Percentiles rank a stretch among this genome's conserved stretches.
Evolutionary conservation across 2,113 vertebrate species (phyloP).

Genomic region (Neofelis nebulosa): DNA sequence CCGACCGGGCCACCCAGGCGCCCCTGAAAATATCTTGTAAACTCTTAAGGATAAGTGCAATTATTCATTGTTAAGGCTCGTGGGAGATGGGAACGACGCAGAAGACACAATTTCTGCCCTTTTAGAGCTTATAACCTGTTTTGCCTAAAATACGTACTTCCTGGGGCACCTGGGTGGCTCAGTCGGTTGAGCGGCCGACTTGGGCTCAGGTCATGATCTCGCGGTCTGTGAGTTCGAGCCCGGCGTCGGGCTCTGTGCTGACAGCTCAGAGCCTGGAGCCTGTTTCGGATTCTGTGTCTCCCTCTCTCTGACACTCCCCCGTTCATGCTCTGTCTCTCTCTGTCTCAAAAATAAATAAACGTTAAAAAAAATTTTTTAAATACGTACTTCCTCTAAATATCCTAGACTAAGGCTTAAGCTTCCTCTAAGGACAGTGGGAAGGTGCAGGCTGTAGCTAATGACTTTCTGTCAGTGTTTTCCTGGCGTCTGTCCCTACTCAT

Average conservation of each 20-base stretch:
- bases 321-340: too few species aligned
- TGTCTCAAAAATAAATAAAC: too few species aligned
- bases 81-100: not conserved
- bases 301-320: too few species aligned
- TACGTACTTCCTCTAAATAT: not conserved
- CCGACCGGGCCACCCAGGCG: too few species aligned
- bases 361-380: too few species aligned
- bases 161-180: too few species aligned
- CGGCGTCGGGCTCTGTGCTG: accelerated
- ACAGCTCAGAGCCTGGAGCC: too few species aligned
- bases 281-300: too few species aligned
- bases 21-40: not conserved
- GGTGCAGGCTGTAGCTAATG: too few species aligned
- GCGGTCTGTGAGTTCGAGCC: too few species aligned
- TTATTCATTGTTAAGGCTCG: not conserved
- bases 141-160: not conserved
- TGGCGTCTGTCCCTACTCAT: not conserved
- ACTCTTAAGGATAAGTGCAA: not conserved
- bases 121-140: not conserved
- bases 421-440: not conserved
- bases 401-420: not conserved
- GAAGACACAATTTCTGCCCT: not conserved
- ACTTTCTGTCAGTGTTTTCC: not conserved
- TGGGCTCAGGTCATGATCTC: too few species aligned
- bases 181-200: too few species aligned